phyloP scores from a whole-genome alignment of 2,797 vertebrate genomes.

The Lepidocolaptes lacrymiger region DNA sequence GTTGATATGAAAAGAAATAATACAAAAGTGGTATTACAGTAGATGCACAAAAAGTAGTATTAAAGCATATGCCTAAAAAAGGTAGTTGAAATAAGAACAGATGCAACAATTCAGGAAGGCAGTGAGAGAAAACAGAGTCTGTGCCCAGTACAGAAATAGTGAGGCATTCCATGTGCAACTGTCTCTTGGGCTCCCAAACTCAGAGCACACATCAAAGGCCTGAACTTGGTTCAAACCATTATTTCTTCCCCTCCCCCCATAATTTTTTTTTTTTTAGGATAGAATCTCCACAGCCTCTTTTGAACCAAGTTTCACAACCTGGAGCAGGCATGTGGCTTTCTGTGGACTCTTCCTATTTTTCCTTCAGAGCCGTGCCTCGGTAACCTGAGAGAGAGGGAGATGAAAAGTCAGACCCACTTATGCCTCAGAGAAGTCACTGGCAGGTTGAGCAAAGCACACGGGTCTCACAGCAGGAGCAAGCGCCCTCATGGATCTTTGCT shows the following conservation, averaged over 20 bases:
- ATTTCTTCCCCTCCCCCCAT: background rate
- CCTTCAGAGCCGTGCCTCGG: background rate
- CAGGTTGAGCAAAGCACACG: background rate
- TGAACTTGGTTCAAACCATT: constrained; percentile 33
- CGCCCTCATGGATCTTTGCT: background rate
- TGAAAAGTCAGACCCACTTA: background rate
- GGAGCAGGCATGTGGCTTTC: background rate
- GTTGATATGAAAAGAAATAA: background rate
- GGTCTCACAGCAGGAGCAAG: background rate
- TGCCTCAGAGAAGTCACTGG: background rate
- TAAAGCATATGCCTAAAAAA: background rate
- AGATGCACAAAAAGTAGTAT: background rate
- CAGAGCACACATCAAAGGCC: constrained; percentile 30
- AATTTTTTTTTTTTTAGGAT: background rate
- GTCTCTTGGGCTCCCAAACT: constrained; percentile 8
- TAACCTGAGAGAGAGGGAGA: background rate
- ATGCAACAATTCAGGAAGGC: constrained; percentile 1
- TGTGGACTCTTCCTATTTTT: background rate
- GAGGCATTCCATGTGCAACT: background rate
- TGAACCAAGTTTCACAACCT: constrained; percentile 9
- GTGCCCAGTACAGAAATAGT: constrained; percentile 6
- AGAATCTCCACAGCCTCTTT: background rate
- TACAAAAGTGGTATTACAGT: background rate
- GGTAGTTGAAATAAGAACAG: background rate
- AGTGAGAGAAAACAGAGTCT: background rate